Conservation (phyloP, 2,113 vertebrate species). For the Balaeniceps rex region DNA sequence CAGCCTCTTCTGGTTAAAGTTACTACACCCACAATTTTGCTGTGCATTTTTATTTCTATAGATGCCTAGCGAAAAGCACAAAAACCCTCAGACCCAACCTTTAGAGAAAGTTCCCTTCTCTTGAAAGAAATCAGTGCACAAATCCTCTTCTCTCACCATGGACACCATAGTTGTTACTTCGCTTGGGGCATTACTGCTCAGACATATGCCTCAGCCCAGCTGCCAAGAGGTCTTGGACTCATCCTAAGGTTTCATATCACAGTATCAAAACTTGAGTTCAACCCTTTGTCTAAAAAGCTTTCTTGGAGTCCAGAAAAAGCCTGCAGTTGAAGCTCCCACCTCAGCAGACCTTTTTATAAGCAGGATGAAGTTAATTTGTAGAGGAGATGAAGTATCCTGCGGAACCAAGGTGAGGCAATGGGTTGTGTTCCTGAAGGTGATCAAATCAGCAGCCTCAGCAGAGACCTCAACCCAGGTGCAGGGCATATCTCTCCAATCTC, state of each 20-base stretch:
- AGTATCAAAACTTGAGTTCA: background rate
- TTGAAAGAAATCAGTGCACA: background rate
- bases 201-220: background rate
- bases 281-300: background rate
- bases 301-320: background rate
- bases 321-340: background rate
- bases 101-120: background rate
- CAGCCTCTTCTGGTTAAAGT: background rate
- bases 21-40: background rate
- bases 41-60: slow-evolving; percentile 5
- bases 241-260: background rate
- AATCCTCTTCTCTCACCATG: background rate
- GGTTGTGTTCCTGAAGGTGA: background rate
- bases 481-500: background rate
- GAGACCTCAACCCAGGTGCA: background rate
- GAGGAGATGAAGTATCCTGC: background rate
- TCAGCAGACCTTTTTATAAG: background rate
- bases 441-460: background rate
- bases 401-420: background rate
- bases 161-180: background rate
- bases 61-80: background rate
- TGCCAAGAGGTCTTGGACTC: background rate
- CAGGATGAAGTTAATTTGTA: background rate
- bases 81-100: background rate
- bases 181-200: background rate